Base-by-base conservation (phyloP, 2,113 vertebrate species). In the Numenius arquata region DNA sequence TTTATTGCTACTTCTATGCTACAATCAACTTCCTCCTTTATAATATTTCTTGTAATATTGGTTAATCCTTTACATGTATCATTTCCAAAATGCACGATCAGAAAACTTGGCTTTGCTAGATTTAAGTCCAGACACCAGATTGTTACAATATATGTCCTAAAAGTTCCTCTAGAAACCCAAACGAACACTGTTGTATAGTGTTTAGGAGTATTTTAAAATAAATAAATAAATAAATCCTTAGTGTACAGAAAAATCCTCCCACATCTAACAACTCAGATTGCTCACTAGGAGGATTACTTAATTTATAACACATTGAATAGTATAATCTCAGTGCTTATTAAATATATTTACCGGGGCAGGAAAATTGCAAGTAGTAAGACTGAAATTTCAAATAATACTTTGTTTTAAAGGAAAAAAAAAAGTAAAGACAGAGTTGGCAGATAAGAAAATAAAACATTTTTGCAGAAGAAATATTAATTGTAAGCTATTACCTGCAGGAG, bases 401-500 rank as follows among this genome's bases (percentile, higher is more conserved):
- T 21, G 7, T 8, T 83, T 61, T 0, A 61, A 59, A 61, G 52
- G 27, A 41, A 27, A 58, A 67, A 15, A 65, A 55, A 18, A 52
- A n/a, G 32, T 17, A 45, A 5, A 45, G 6, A 48, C 9, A 75
- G 22, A 59, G 11, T 11, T 68, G 12, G 6, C 58, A 82, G 29
- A 52, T 50, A 72, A 66, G 40, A 70, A 86, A 72, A 50, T 17
- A 65, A 82, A 68, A 48, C 11, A 12, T 29, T 10, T 85, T 52
- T 75, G 4, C 5, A 61, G 9, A 73, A 94, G 19, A 85, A 77
- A 45, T 52, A 70, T 21, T 68, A 70, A 72, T 25, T 5, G 2
- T 67, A 56, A 71, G 8, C 26, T 58, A 55, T 81, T 96, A 97
- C 97, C 93, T 34, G 65, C 68, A 84, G 97, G 91, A 94, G 95